phyloP scores from a whole-genome alignment of 2,888 invertebrate genomes.

The Chymomyza procnemis region DNA sequence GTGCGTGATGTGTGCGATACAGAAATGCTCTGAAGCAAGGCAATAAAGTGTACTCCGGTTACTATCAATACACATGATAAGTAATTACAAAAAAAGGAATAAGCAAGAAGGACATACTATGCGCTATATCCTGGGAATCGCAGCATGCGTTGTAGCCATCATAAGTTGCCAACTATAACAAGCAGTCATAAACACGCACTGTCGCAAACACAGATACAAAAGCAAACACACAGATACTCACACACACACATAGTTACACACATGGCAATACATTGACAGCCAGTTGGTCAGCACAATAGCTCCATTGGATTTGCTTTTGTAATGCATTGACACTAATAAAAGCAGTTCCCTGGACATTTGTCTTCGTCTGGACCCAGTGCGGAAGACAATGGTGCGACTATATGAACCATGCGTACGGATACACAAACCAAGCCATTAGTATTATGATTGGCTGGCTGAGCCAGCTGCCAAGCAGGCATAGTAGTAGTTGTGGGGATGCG shows the following conservation, averaged over 20 bases:
- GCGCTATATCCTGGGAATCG: conserved; percentile 38
- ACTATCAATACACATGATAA: conserved; percentile 43
- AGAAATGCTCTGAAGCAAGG: neutral
- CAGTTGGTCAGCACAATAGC: conserved; percentile 20
- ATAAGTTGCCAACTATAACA: conserved; percentile 20
- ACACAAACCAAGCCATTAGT: neutral
- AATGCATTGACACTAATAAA: conserved; percentile 51
- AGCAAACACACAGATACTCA: conserved; percentile 16
- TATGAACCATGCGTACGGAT: neutral
- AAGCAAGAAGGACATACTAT: neutral
- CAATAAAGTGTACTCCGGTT: conserved; percentile 9
- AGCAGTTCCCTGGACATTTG: conserved; percentile 5
- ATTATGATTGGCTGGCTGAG: neutral
- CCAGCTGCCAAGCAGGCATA: neutral
- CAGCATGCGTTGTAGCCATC: conserved; percentile 18
- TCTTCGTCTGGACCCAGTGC: neutral
- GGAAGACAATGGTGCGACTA: neutral
- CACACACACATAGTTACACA: conserved; percentile 2
- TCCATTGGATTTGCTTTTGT: conserved; percentile 35
- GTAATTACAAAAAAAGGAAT: conserved; percentile 23
- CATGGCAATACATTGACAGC: conserved; percentile 1
- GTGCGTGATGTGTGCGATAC: neutral
- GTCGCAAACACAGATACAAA: conserved; percentile 4
- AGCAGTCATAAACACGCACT: neutral
- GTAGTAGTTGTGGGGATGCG: neutral